Evolutionary conservation across 2,888 invertebrate species (phyloP).

Genomic region (Nephrotoma guestfalica): DNA sequence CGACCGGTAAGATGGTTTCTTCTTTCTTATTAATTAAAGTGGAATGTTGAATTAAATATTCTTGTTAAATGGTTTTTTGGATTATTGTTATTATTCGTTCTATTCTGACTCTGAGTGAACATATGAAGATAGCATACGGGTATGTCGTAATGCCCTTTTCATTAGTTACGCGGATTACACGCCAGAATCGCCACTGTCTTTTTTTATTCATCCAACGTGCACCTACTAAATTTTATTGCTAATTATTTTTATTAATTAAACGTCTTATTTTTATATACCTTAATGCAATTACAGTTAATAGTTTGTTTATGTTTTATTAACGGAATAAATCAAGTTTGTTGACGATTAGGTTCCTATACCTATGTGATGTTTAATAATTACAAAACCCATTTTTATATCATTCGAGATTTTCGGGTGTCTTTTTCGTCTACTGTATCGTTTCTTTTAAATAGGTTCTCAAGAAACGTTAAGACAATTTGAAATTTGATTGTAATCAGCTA

Average conservation of each 20-base stretch:
- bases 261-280: neutral
- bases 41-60: neutral
- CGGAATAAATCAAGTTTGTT: neutral
- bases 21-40: neutral
- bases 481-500: neutral
- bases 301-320: neutral
- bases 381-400: neutral
- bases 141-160: neutral
- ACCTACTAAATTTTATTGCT: neutral
- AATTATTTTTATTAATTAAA: neutral
- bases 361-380: neutral
- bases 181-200: too few species aligned
- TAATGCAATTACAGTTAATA: neutral
- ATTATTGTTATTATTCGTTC: neutral
- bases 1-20: neutral
- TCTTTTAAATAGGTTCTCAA: neutral
- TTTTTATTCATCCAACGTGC: too few species aligned
- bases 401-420: neutral
- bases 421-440: neutral
- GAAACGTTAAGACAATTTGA: neutral
- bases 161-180: too few species aligned
- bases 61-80: neutral
- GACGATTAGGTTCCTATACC: neutral
- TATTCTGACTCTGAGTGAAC: neutral
- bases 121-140: neutral